phyloP scores from a whole-genome alignment of 2,797 vertebrate species.

The Furcifer pardalis region DNA sequence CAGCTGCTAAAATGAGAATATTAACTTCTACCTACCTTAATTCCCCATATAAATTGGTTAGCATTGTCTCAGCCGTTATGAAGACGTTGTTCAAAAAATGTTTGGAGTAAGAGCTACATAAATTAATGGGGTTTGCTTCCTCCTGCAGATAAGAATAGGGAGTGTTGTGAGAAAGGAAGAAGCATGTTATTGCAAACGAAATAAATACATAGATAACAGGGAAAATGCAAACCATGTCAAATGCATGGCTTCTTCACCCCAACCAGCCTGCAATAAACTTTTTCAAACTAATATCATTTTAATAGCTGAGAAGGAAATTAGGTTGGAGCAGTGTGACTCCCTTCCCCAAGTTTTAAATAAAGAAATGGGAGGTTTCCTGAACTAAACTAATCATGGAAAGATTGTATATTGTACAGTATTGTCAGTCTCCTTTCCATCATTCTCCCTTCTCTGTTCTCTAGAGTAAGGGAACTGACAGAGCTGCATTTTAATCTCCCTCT shows the following conservation, averaged over 20 bases:
- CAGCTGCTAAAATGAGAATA: not conserved
- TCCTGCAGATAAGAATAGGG: not conserved
- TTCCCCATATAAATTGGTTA: not conserved
- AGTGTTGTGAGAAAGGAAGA: not conserved
- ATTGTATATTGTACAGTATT: constrained; percentile 43
- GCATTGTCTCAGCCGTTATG: not conserved
- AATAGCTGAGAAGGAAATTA: constrained; percentile 53
- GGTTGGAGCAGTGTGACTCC: constrained; percentile 10
- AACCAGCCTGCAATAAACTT: no score
- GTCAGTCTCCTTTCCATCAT: not conserved
- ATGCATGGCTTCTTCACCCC: not conserved
- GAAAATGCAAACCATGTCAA: constrained; percentile 3
- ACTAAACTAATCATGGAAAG: constrained; percentile 59
- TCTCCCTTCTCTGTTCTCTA: constrained; percentile 42
- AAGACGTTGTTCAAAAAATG: not conserved
- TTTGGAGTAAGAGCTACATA: not conserved
- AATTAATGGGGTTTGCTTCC: no score
- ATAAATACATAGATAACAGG: constrained; percentile 24
- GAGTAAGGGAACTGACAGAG: not conserved
- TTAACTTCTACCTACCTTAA: not conserved
- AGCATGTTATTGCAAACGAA: not conserved
- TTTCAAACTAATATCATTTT: constrained; percentile 39
- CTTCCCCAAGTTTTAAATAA: constrained; percentile 26
- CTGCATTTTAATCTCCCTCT: constrained; percentile 41
- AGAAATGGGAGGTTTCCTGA: constrained; percentile 43